Percentiles rank a stretch among this genome's conserved stretches.
Conservation (phyloP, 92 coral and sea anemone genomes). For the Porites evermanni region DNA sequence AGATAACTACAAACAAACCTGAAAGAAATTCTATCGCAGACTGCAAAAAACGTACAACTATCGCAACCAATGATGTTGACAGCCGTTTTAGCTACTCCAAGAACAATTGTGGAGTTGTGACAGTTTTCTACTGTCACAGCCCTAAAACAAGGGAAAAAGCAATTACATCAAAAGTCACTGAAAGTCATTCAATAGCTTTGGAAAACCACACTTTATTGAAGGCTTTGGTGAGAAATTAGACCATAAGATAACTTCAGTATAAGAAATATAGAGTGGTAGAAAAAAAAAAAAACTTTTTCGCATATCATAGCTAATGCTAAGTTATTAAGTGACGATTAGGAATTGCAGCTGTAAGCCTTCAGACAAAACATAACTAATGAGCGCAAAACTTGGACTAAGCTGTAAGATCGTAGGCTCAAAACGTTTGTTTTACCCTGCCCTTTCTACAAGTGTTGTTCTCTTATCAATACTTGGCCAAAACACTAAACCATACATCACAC, state of each 20-base stretch:
- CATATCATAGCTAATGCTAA: too few species aligned
- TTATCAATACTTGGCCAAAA: too few species aligned
- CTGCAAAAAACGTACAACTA: constrained; percentile 82
- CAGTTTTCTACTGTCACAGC: constrained; percentile 95
- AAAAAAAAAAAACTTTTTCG: too few species aligned
- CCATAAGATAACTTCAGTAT: not conserved
- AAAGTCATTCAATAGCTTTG: too few species aligned
- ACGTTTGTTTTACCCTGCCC: too few species aligned
- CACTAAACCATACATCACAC: not conserved
- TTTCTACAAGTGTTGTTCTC: too few species aligned
- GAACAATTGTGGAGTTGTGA: constrained; percentile 93
- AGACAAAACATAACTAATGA: too few species aligned
- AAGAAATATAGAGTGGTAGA: too few species aligned
- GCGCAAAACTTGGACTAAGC: too few species aligned
- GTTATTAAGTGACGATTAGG: too few species aligned
- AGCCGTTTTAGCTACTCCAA: constrained; percentile 88
- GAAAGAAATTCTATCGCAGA: constrained; percentile 80
- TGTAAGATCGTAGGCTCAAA: too few species aligned
- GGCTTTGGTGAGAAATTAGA: not conserved
- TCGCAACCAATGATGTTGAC: constrained; percentile 95
- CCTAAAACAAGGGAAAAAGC: constrained; percentile 44
- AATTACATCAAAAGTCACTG: not conserved
- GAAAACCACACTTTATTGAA: not conserved
- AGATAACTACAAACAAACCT: constrained; percentile 59
- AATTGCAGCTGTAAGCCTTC: too few species aligned